These are phyloP conservation scores for Margarornis squamiger DNA, from an alignment of 2,797 vertebrate species.

Conservation along the genomic window DNA sequence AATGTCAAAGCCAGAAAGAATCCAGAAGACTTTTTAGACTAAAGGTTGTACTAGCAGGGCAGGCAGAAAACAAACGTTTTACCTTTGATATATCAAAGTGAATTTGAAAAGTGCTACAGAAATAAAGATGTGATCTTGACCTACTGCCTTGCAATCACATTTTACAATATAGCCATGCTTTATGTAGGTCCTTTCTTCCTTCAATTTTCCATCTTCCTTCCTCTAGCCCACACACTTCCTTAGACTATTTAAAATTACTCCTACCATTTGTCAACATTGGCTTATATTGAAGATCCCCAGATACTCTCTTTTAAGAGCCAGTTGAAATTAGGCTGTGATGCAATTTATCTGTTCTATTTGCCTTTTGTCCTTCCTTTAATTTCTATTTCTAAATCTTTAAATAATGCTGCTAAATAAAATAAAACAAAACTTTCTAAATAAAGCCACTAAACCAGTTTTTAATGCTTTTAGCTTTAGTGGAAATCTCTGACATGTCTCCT, in stretches of 20 bases:
- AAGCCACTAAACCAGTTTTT: not conserved
- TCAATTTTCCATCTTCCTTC: constrained; percentile 25
- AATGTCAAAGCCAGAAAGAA: constrained; percentile 46
- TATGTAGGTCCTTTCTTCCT: not conserved
- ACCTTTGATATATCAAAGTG: not conserved
- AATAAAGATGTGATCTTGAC: not conserved
- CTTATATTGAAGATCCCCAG: not conserved
- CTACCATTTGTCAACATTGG: constrained; percentile 16
- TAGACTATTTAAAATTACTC: constrained; percentile 16
- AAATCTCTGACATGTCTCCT: not conserved
- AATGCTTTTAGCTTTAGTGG: not conserved
- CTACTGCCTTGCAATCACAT: not conserved
- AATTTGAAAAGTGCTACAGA: not conserved
- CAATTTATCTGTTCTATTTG: not conserved
- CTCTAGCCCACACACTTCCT: constrained; percentile 15
- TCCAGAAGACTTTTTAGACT: constrained; percentile 25
- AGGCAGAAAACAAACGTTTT: not conserved
- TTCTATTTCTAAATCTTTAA: not conserved
- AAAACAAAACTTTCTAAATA: too few species aligned
- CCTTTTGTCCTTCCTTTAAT: not conserved
- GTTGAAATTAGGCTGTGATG: not conserved
- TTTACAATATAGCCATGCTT: not conserved
- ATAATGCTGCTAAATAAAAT: not conserved
- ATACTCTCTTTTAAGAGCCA: not conserved
- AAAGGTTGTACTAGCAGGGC: not conserved